phyloP scores from a whole-genome alignment of 1,140 invertebrate genomes.

The Daktulosphaira vitifoliae region DNA sequence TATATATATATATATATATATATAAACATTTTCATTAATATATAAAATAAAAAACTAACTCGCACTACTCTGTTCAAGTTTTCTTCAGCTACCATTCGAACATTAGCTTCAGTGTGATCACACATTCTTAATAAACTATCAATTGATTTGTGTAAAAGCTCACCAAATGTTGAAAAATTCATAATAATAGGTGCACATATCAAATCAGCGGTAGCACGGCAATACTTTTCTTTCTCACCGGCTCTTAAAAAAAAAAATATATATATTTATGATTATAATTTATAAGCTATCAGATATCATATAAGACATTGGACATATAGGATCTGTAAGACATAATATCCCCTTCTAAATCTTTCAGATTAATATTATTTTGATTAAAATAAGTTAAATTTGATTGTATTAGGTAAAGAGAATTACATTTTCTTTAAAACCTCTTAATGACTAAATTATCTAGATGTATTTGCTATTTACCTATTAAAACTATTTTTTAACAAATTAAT shows the following conservation, averaged over 20 bases:
- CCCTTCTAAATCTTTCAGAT: too few relatives aligned
- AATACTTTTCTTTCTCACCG: slow-evolving; percentile 28
- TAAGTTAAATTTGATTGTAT: too few relatives aligned
- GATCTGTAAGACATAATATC: too few relatives aligned
- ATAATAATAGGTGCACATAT: slow-evolving; percentile 27
- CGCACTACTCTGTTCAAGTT: slow-evolving; percentile 25
- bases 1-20: background rate
- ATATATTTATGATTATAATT: background rate
- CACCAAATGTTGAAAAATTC: slow-evolving; percentile 27
- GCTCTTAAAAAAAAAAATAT: slow-evolving; percentile 10
- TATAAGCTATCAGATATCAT: too few relatives aligned
- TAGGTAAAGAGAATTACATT: too few relatives aligned
- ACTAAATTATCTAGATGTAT: too few relatives aligned
- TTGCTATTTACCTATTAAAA: too few relatives aligned
- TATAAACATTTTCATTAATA: background rate
- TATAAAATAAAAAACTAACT: background rate
- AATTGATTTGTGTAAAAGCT: slow-evolving; percentile 9
- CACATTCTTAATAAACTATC: slow-evolving; percentile 27
- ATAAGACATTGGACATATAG: too few relatives aligned
- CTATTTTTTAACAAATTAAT: too few relatives aligned
- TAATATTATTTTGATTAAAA: too few relatives aligned
- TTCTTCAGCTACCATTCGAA: slow-evolving; percentile 27
- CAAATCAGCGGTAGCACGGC: slow-evolving; percentile 21
- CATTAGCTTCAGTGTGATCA: slow-evolving; percentile 23
- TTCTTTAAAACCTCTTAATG: too few relatives aligned